Evolutionary conservation across 1,140 invertebrate species (phyloP).

Genomic region (Scaptodrosophila lebanonensis): DNA sequence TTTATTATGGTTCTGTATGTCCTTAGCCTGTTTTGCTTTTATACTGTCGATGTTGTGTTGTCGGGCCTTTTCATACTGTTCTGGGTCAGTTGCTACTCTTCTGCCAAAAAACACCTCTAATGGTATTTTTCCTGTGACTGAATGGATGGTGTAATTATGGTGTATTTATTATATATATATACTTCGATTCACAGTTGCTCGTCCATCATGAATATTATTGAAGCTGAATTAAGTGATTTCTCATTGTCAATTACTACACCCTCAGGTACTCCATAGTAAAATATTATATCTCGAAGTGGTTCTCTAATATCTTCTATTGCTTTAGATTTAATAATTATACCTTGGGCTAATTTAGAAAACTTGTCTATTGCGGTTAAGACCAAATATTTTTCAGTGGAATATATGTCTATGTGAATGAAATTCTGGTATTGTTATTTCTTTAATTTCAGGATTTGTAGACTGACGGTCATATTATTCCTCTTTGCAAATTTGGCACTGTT

Average conservation of each 20-base stretch:
- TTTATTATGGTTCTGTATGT: conserved; percentile 5
- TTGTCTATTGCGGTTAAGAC: conserved; percentile 50
- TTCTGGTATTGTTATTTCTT: conserved; percentile 43
- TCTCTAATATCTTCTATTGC: conserved; percentile 9
- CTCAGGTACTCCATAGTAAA: conserved; percentile 13
- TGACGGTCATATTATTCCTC: too few species aligned
- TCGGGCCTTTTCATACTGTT: conserved; percentile 1
- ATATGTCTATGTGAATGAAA: conserved; percentile 48
- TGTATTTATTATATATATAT: neutral
- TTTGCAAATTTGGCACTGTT: too few species aligned
- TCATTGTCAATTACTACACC: conserved; percentile 20
- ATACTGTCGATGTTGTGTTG: conserved; percentile 2
- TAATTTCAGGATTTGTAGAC: conserved; percentile 39
- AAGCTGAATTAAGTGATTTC: conserved; percentile 14
- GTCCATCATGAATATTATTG: conserved; percentile 1
- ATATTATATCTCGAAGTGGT: conserved; percentile 1
- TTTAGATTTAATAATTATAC: too few species aligned
- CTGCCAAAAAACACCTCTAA: conserved; percentile 11
- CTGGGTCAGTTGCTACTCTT: neutral
- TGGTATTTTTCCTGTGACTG: conserved; percentile 8
- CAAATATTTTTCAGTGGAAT: conserved; percentile 31
- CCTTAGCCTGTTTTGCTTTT: conserved; percentile 2
- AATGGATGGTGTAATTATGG: conserved; percentile 11
- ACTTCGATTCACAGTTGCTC: conserved; percentile 5
- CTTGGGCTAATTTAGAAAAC: conserved; percentile 63